Evolutionary conservation across 2,113 vertebrate genomes (phyloP).

Genomic region (Periophthalmus modestus): DNA sequence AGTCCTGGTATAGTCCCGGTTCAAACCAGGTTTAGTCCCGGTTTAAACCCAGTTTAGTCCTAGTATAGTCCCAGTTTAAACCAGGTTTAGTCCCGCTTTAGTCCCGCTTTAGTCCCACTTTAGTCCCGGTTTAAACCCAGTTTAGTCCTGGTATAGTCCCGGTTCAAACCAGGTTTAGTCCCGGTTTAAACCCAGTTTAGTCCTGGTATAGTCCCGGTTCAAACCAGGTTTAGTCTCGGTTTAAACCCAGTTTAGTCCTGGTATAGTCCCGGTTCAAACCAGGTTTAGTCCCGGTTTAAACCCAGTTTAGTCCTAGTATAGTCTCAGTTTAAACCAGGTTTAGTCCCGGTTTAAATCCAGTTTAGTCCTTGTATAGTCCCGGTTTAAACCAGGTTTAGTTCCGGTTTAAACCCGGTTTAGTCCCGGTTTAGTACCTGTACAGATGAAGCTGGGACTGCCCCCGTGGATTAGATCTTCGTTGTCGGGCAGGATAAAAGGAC

Average conservation of each 20-base stretch:
- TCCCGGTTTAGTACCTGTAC: slow-evolving; percentile 83
- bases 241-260: slow-evolving; percentile 72
- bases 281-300: neutral
- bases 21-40: neutral
- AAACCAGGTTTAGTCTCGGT: neutral
- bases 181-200: too few species aligned
- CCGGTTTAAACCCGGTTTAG: neutral
- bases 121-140: neutral
- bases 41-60: too few species aligned
- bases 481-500: slow-evolving; percentile 98
- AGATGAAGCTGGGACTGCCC: slow-evolving; percentile 99
- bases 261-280: neutral
- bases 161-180: too few species aligned
- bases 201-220: neutral
- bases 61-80: neutral
- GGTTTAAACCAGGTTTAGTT: too few species aligned
- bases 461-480: slow-evolving; percentile 98
- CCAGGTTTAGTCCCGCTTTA: neutral
- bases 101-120: neutral
- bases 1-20: neutral
- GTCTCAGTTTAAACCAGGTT: slow-evolving; percentile 75
- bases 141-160: neutral
- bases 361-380: neutral
- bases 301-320: too few species aligned
- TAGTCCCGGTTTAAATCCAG: neutral